Base-by-base conservation (phyloP, 2,113 vertebrate species). In the Triplophysa tibetana region DNA sequence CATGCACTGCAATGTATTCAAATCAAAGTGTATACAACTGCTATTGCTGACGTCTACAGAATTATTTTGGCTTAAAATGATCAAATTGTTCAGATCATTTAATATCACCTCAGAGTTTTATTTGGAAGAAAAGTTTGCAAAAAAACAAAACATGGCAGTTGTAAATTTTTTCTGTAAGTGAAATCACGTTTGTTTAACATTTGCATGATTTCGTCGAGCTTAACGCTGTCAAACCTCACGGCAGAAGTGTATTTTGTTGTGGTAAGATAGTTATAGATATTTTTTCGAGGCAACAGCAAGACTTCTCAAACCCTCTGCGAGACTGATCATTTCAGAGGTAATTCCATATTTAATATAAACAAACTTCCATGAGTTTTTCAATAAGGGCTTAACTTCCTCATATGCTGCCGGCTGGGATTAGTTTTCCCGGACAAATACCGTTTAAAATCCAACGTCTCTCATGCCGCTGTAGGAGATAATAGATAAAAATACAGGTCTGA, bases 341-440 rank as follows among this genome's bases (percentile, higher is more conserved):
- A 19, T 38, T 73, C 70, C 70, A 73, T 33, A 73, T 74, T 14
- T 74, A 24, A 74, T 61, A 74, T 17, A 21, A 74, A 74, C 70
- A 74, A 74, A 60, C 33, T 16, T 23, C 13, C 21, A 9, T 23
- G 33, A 60, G 38, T 73, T 33, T 23, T 33, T 58, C 17, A n/a
- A 73, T 73, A 19, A 60, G 3, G n/a, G 33, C 29, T 50, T 45
- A 24, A 45, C n/a, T 48, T 68, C 41, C 66, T 8, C n/a, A 68
- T 45, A 48, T 48, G 48, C 2, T 11, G 2, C 52, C n/a, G 52
- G 54, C 52, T 41, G 70, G 70, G 29, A 73, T 41, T 41, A 16
- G 54, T 23, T n/a, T 14, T 73, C 29, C 43, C 26, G 65, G 11
- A 67, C n/a, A 41, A 54, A 17, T 16, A 14, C 4, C 14, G 14